phyloP scores from a whole-genome alignment of 1,140 invertebrate species.

The Elymnias hypermnestra region DNA sequence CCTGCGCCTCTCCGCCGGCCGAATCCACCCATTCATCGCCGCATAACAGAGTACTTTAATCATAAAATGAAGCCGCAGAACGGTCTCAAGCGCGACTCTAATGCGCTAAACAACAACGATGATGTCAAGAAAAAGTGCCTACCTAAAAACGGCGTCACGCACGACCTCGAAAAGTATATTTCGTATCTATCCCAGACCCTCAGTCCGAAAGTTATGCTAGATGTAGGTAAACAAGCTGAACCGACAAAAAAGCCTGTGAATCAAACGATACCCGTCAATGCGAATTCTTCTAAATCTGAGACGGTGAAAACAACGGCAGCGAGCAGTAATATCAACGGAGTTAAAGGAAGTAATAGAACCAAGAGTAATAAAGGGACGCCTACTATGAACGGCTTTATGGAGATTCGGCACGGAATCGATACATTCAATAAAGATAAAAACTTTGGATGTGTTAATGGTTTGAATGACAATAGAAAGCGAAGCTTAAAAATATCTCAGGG shows the following conservation, averaged over 20 bases:
- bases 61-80: slow-evolving; percentile 84
- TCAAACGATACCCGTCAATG: slow-evolving; percentile 18
- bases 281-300: slow-evolving; percentile 29
- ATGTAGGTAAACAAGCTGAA: slow-evolving; percentile 54
- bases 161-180: slow-evolving; percentile 71
- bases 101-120: slow-evolving; percentile 33
- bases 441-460: slow-evolving; percentile 35
- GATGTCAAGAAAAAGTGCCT: slow-evolving; percentile 64
- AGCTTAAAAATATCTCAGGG: slow-evolving; percentile 34
- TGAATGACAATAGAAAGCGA: slow-evolving; percentile 45
- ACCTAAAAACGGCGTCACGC: slow-evolving; percentile 61
- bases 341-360: slow-evolving; percentile 41
- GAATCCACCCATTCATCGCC: slow-evolving; percentile 46
- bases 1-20: slow-evolving; percentile 63
- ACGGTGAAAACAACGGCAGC: slow-evolving; percentile 35
- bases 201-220: slow-evolving; percentile 65
- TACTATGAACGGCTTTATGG: slow-evolving; percentile 58
- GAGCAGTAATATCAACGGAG: slow-evolving; percentile 33
- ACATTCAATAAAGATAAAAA: slow-evolving; percentile 38
- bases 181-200: slow-evolving; percentile 71
- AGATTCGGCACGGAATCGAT: slow-evolving; percentile 40
- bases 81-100: slow-evolving; percentile 63
- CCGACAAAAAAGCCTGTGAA: slow-evolving; percentile 25
- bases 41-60: slow-evolving; percentile 89
- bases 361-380: slow-evolving; percentile 46